These are phyloP conservation scores for Microcebus lehilahytsara DNA, from an alignment of 2,113 vertebrate genomes.

Conservation along the genomic window DNA sequence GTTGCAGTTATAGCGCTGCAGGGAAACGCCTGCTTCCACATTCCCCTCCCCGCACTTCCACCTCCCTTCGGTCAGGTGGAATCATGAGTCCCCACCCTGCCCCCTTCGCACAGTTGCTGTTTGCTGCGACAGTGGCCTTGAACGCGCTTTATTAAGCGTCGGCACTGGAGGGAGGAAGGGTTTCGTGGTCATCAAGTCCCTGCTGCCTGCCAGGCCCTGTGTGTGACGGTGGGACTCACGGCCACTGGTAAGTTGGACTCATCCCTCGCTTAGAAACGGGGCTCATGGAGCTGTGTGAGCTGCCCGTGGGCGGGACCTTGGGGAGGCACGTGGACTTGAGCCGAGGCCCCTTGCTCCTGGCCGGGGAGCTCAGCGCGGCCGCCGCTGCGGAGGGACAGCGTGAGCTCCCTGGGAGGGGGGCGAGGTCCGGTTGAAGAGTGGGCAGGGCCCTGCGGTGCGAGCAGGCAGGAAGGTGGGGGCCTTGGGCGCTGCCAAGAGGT, in stretches of 20 bases:
- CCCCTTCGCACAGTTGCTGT: too few relatives aligned
- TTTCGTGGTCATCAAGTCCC: not conserved
- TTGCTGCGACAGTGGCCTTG: not conserved
- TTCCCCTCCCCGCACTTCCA: rapidly evolving
- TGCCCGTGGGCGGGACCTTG: not conserved
- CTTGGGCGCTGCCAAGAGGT: conserved; percentile 31
- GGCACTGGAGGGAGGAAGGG: not conserved
- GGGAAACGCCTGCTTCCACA: rapidly evolving
- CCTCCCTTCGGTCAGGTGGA: not conserved
- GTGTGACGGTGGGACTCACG: rapidly evolving
- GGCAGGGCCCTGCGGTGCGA: not conserved
- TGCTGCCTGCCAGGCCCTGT: not conserved
- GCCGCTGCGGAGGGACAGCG: rapidly evolving
- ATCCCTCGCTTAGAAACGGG: not conserved
- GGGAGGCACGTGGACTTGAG: too few relatives aligned
- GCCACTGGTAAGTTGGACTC: not conserved
- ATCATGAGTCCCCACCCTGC: not conserved
- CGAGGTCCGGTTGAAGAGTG: not conserved
- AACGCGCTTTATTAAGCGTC: not conserved
- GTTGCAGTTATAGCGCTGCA: not conserved
- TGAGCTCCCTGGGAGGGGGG: not conserved
- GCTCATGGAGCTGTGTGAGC: rapidly evolving
- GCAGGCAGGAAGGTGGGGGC: not conserved
- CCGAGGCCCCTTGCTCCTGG: not conserved
- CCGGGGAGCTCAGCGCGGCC: rapidly evolving